A percentile compares a stretch with the other conserved stretches of the same genome.
These are phyloP conservation scores for Knipowitschia caucasica DNA, from an alignment of 2,797 vertebrate species.

Conservation along the genomic window DNA sequence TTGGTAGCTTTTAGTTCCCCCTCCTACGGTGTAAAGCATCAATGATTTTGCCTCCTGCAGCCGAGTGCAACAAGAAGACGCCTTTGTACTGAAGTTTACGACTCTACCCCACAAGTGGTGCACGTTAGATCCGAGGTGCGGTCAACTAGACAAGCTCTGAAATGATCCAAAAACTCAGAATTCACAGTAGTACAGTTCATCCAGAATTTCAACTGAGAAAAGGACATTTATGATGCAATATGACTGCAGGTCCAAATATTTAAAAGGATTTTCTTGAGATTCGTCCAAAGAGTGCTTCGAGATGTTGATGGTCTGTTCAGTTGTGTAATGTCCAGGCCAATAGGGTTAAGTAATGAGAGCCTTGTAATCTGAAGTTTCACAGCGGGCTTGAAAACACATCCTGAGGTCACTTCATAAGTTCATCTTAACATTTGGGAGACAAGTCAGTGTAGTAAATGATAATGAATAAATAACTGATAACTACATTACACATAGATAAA, in stretches of 20 bases:
- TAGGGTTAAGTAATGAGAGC: background rate
- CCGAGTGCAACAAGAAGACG: conserved; percentile 15
- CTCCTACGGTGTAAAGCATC: conserved; percentile 39
- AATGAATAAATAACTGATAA: background rate
- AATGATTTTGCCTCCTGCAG: conserved; percentile 36
- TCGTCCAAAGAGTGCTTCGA: background rate
- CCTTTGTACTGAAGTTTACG: conserved; percentile 41
- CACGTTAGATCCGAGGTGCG: conserved; percentile 42
- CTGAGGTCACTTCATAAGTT: background rate
- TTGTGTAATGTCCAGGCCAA: background rate
- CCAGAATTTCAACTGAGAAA: conserved; percentile 21
- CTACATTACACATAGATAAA: background rate
- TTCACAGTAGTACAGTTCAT: conserved; percentile 5
- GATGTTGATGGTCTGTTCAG: background rate
- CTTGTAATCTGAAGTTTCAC: background rate
- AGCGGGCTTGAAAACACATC: background rate
- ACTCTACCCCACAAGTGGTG: conserved; percentile 37
- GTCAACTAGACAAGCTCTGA: conserved; percentile 19
- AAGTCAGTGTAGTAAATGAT: background rate
- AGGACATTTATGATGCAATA: background rate
- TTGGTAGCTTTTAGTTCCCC: conserved; percentile 30
- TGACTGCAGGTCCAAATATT: background rate
- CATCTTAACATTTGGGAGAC: background rate
- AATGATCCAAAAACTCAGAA: conserved; percentile 28
- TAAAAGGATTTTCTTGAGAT: background rate